phyloP scores from a whole-genome alignment of 2,113 vertebrate species.

The Lycaon pictus region DNA sequence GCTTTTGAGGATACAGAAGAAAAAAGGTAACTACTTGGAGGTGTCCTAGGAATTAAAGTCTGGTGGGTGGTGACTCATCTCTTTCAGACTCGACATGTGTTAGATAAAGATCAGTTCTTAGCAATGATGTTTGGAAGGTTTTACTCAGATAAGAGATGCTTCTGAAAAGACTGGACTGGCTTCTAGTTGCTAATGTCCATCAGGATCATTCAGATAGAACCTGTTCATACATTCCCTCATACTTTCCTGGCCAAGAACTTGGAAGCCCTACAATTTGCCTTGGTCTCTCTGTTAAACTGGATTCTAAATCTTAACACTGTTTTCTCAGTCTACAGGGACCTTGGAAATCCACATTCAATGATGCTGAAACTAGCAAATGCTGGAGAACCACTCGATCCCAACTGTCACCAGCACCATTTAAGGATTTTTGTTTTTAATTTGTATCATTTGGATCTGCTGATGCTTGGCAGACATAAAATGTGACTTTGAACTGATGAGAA shows the following conservation, averaged over 20 bases:
- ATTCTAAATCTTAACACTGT: neutral
- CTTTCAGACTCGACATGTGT: neutral
- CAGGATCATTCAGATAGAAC: neutral
- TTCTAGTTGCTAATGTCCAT: neutral
- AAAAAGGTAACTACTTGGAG: neutral
- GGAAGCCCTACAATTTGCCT: neutral
- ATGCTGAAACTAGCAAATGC: neutral
- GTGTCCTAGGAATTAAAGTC: neutral
- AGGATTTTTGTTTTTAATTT: neutral
- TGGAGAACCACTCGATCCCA: neutral
- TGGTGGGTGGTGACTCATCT: neutral
- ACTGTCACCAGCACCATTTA: neutral
- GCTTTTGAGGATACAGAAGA: neutral
- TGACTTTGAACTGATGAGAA: neutral
- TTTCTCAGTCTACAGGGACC: neutral
- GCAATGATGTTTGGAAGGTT: neutral
- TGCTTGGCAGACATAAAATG: neutral
- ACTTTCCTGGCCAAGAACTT: neutral
- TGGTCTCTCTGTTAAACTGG: neutral
- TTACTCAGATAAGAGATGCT: neutral
- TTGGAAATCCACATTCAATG: neutral
- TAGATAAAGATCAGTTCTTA: neutral
- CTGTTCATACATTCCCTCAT: neutral
- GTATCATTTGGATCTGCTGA: neutral
- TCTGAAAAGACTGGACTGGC: neutral